Conservation (phyloP, 2,113 vertebrate genomes). For the Lichenostomus cassidix region DNA sequence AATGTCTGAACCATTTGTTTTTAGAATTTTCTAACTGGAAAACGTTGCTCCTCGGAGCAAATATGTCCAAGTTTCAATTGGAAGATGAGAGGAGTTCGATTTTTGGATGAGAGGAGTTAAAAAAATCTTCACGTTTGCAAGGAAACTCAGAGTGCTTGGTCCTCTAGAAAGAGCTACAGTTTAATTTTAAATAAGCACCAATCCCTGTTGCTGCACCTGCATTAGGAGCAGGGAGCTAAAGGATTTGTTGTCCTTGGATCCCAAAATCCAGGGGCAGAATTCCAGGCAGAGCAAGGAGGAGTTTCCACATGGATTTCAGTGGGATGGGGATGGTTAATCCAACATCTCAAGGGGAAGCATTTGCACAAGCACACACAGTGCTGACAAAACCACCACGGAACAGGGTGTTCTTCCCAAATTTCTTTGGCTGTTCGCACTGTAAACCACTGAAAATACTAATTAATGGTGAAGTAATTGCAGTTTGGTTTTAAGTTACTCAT, state of each 20-base stretch:
- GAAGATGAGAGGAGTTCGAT: not conserved
- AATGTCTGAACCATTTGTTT: slow-evolving; percentile 58
- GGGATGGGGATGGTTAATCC: not conserved
- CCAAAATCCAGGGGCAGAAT: not conserved
- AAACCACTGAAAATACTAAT: not conserved
- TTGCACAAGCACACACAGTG: not conserved
- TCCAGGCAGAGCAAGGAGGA: not conserved
- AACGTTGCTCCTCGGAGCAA: slow-evolving; percentile 30
- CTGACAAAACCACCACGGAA: not conserved
- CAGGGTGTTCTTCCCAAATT: fast-evolving
- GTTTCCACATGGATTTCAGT: not conserved
- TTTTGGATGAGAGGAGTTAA: not conserved
- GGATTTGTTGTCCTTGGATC: not conserved
- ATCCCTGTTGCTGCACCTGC: not conserved
- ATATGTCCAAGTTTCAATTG: slow-evolving; percentile 11
- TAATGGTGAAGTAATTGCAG: not conserved
- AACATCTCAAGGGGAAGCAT: fast-evolving
- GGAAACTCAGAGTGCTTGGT: not conserved
- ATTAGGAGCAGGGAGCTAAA: fast-evolving
- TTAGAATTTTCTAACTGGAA: slow-evolving; percentile 61
- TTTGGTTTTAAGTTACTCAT: not conserved
- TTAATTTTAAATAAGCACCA: not conserved
- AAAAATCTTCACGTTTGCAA: not conserved
- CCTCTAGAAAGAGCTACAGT: not conserved
- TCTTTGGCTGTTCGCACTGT: not conserved